phyloP scores from a whole-genome alignment of 2,113 vertebrate genomes.

The Lepus timidus region DNA sequence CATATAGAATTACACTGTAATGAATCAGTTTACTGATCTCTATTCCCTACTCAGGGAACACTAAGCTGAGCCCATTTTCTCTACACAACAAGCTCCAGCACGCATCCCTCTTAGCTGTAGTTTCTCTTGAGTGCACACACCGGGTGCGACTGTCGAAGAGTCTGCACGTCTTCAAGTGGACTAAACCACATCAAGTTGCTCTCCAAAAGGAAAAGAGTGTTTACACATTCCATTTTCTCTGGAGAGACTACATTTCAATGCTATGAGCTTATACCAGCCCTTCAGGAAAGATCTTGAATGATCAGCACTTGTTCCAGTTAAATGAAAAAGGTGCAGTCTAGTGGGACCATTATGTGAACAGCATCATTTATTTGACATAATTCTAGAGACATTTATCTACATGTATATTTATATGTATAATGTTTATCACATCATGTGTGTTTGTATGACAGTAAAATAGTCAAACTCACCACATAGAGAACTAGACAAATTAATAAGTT shows the following conservation, averaged over 20 bases:
- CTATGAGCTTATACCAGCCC: background rate
- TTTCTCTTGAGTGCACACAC: background rate
- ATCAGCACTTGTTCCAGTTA: background rate
- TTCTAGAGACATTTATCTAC: background rate
- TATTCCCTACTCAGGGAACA: background rate
- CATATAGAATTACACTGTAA: background rate
- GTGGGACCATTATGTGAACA: background rate
- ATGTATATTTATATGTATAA: too few relatives aligned
- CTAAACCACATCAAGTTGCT: background rate
- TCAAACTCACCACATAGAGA: background rate
- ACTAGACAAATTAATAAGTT: background rate
- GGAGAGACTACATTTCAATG: background rate
- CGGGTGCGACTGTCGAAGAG: background rate
- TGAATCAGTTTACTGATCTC: background rate
- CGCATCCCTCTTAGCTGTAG: background rate
- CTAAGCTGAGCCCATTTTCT: background rate
- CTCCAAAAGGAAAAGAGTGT: background rate
- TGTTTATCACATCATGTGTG: background rate
- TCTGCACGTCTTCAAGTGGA: background rate
- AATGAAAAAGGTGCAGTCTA: background rate
- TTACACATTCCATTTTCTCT: background rate
- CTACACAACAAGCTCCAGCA: background rate
- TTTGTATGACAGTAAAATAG: background rate
- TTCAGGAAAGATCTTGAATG: background rate
- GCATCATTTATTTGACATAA: slow-evolving; percentile 9